These are phyloP conservation scores for Dolichoris vasculosae DNA, from an alignment of 1,140 invertebrate species.

Conservation along the genomic window DNA sequence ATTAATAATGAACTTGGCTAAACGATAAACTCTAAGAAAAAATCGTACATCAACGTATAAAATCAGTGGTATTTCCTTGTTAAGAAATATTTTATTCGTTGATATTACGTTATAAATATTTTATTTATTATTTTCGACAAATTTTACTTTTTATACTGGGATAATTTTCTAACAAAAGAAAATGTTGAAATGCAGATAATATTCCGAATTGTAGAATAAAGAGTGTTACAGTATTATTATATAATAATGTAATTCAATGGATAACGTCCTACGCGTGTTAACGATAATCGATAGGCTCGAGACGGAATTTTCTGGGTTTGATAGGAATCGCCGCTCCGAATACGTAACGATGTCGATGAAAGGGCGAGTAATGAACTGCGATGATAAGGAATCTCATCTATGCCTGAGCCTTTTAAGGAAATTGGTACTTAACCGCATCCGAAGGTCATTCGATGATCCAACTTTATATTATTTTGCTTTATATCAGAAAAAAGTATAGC, in stretches of 20 bases:
- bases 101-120: no score
- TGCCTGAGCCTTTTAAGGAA: slow-evolving; percentile 43
- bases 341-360: slow-evolving; percentile 35
- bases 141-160: no score
- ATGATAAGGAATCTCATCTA: slow-evolving; percentile 30
- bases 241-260: neutral
- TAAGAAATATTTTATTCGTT: no score
- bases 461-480: neutral
- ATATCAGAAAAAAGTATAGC: neutral
- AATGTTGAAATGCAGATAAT: no score
- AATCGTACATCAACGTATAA: no score
- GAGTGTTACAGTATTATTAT: neutral
- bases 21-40: no score
- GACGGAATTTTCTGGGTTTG: neutral
- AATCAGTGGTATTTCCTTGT: no score
- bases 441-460: slow-evolving; percentile 3
- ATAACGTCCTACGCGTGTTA: neutral
- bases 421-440: slow-evolving; percentile 45
- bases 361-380: slow-evolving; percentile 30
- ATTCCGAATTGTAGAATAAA: neutral
- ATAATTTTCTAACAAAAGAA: no score
- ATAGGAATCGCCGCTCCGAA: slow-evolving; percentile 1
- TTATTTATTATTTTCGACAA: no score
- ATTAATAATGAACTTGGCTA: neutral
- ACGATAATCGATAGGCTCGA: slow-evolving; percentile 26